These are phyloP conservation scores for Brachionus manjavacas DNA, from an alignment of 1,140 invertebrate species.

Conservation along the genomic window DNA sequence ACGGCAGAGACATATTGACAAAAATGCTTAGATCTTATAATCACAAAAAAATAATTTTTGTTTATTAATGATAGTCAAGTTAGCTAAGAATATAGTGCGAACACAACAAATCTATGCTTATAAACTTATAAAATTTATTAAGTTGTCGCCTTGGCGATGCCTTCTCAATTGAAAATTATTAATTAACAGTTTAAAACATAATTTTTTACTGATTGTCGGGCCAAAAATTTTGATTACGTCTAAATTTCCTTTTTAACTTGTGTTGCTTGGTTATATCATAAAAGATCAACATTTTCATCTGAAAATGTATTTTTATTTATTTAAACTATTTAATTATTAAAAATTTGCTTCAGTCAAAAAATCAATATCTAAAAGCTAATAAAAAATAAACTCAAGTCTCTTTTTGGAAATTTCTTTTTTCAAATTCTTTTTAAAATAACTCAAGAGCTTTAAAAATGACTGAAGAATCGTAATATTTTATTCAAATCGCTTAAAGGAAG, in stretches of 20 bases:
- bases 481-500: not conserved
- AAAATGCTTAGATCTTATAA: not conserved
- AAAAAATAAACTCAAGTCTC: not conserved
- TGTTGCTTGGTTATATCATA: not conserved
- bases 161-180: not conserved
- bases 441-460: not conserved
- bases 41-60: conserved; percentile 19
- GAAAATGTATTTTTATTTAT: not conserved
- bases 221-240: not conserved
- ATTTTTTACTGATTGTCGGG: not conserved
- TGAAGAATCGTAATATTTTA: conserved; percentile 39
- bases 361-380: not conserved
- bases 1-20: conserved; percentile 51
- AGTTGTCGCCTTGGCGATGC: not conserved
- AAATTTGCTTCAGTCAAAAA: not conserved
- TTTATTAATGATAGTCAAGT: conserved; percentile 37
- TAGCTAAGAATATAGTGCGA: conserved; percentile 25
- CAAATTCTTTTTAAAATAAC: not conserved
- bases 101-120: conserved; percentile 34
- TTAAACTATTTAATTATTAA: not conserved
- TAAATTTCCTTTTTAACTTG: not conserved
- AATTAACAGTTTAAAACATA: not conserved
- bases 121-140: conserved; percentile 23
- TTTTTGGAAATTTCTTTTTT: not conserved
- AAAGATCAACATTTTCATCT: not conserved